Evolutionary conservation across 2,888 invertebrate genomes (phyloP).

Genomic region (Pyralis farinalis): DNA sequence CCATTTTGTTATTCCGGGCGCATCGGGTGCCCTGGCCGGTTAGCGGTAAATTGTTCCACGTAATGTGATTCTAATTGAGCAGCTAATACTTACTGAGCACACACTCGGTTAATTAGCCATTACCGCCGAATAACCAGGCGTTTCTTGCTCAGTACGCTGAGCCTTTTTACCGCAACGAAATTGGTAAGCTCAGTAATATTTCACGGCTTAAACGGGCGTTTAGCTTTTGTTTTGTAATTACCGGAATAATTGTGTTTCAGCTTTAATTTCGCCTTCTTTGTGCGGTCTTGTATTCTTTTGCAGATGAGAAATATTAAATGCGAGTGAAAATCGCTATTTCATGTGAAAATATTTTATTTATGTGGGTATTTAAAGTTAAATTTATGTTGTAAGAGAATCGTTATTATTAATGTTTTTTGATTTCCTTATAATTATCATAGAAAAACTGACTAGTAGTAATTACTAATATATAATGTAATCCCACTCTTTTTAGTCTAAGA

Average conservation of each 20-base stretch:
- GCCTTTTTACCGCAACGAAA: slow-evolving; percentile 18
- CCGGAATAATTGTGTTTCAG: slow-evolving; percentile 7
- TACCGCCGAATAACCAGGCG: slow-evolving; percentile 26
- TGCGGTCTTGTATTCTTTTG: slow-evolving; percentile 1
- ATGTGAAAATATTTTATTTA: no score
- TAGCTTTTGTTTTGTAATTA: slow-evolving; percentile 14
- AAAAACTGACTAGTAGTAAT: no score
- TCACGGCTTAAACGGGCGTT: slow-evolving; percentile 12
- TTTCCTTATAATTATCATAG: no score
- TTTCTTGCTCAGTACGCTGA: slow-evolving; percentile 19
- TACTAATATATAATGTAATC: no score
- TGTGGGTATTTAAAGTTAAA: no score
- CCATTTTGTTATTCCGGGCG: slow-evolving; percentile 65
- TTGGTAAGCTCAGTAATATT: slow-evolving; percentile 13
- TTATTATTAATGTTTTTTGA: no score
- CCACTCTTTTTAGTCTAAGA: no score
- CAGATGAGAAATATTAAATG: background rate
- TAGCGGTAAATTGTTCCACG: slow-evolving; percentile 74
- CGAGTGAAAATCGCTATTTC: background rate
- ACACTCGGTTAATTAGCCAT: slow-evolving; percentile 58
- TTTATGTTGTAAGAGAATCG: no score
- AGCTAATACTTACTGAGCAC: slow-evolving; percentile 68
- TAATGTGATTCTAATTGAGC: slow-evolving; percentile 79
- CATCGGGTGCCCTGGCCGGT: slow-evolving; percentile 61
- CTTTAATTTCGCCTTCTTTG: slow-evolving; percentile 8